Evolutionary conservation across 2,797 vertebrate genomes (phyloP).

Genomic region (Etheostoma perlongum): DNA sequence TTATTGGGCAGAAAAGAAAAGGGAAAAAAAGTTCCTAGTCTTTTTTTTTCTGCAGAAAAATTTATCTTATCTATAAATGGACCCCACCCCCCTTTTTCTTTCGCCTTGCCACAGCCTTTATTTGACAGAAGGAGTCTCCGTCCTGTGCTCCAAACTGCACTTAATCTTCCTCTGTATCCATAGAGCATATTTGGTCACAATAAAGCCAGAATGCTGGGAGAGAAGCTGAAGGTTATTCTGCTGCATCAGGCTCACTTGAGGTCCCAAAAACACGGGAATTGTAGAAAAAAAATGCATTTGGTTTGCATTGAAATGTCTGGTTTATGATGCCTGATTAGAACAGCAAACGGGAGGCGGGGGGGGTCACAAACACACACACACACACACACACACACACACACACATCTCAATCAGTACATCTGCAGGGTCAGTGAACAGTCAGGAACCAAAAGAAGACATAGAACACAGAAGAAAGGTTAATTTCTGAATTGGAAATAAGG

Average conservation of each 20-base stretch:
- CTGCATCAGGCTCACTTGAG: slow-evolving; percentile 31
- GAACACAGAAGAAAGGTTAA: too few relatives aligned
- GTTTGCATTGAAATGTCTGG: slow-evolving; percentile 16
- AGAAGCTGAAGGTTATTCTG: slow-evolving; percentile 71
- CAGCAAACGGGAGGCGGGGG: neutral
- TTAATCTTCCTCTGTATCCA: slow-evolving; percentile 72
- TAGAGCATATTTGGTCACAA: slow-evolving; percentile 75
- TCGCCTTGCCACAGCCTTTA: slow-evolving; percentile 48
- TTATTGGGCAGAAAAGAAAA: slow-evolving; percentile 63
- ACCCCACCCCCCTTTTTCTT: slow-evolving; percentile 45
- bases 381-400: too few relatives aligned
- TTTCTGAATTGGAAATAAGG: too few relatives aligned
- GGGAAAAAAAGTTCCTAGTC: slow-evolving; percentile 61
- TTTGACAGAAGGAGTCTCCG: slow-evolving; percentile 57
- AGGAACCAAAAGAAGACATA: too few relatives aligned
- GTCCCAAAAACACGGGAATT: slow-evolving; percentile 27
- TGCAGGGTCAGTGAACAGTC: too few relatives aligned
- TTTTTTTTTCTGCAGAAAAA: slow-evolving; percentile 58
- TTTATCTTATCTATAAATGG: slow-evolving; percentile 82
- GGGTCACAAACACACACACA: too few relatives aligned
- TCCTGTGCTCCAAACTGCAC: slow-evolving; percentile 70
- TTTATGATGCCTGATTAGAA: neutral
- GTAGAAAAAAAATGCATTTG: neutral
- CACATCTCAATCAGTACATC: too few relatives aligned
- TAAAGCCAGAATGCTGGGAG: slow-evolving; percentile 61